Percentiles rank a stretch among this genome's conserved stretches.
Evolutionary conservation across 92 coral and sea anemone genomes (phyloP).

Genomic region (Siderastrea siderea): DNA sequence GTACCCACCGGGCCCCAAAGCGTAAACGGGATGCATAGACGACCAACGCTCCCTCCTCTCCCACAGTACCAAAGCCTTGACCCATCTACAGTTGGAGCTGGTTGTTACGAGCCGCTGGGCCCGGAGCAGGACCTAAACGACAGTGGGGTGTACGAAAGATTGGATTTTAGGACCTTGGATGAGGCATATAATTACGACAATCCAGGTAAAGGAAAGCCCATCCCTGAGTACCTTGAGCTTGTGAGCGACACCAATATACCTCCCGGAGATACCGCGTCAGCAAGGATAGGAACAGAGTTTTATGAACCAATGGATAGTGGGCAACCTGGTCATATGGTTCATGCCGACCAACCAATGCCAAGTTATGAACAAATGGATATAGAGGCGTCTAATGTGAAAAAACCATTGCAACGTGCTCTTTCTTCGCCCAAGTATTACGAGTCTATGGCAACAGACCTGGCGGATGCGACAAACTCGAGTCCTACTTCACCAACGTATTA

Average conservation of each 20-base stretch:
- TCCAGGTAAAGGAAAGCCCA: background rate
- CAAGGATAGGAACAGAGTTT: background rate
- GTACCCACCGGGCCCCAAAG: background rate
- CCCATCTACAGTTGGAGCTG: background rate
- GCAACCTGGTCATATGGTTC: background rate
- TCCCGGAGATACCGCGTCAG: background rate
- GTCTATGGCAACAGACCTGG: background rate
- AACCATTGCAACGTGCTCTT: background rate
- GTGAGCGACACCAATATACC: conserved; percentile 8
- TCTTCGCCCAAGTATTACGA: conserved; percentile 5
- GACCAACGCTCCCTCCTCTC: conserved; percentile 16
- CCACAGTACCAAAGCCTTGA: conserved; percentile 37
- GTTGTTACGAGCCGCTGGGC: conserved; percentile 10
- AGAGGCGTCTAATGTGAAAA: background rate
- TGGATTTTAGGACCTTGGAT: conserved; percentile 14
- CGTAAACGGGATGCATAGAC: background rate
- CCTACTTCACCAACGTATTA: background rate
- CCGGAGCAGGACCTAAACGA: conserved; percentile 11
- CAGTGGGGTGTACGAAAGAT: conserved; percentile 22
- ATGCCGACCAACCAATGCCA: background rate
- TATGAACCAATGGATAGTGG: conserved; percentile 29
- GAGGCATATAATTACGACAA: background rate
- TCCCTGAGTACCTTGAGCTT: conserved; percentile 43
- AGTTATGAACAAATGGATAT: background rate
- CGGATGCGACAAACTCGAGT: background rate